Conservation (phyloP, 2,888 invertebrate genomes). For the Hirtodrosophila duncani region DNA sequence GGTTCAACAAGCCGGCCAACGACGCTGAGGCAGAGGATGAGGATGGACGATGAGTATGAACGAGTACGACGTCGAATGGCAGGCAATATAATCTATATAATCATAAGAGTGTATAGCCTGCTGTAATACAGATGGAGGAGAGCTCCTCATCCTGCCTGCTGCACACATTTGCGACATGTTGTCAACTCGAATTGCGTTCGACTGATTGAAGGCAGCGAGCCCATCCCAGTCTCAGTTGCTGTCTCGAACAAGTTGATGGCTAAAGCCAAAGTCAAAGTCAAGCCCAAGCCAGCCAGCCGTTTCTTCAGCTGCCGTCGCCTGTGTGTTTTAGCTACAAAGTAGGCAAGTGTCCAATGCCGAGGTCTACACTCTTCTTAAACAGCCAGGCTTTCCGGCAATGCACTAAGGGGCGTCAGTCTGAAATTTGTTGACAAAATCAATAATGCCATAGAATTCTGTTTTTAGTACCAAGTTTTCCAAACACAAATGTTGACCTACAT, state of each 20-base stretch:
- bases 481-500: too few species aligned
- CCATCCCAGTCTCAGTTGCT: conserved; percentile 26
- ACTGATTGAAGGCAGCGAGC: conserved; percentile 66
- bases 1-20: too few species aligned
- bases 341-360: conserved; percentile 47
- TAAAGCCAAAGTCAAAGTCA: conserved; percentile 31
- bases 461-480: too few species aligned
- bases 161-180: conserved; percentile 75
- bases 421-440: too few species aligned
- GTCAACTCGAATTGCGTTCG: conserved; percentile 78
- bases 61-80: conserved; percentile 20
- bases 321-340: conserved; percentile 42
- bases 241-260: conserved; percentile 52
- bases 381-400: conserved; percentile 53
- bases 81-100: conserved; percentile 67
- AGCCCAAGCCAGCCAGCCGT: conserved; percentile 12
- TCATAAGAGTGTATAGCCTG: conserved; percentile 62
- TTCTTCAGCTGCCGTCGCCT: too few species aligned
- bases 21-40: conserved; percentile 4
- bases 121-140: conserved; percentile 45
- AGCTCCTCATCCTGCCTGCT: conserved; percentile 7
- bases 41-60: background rate
- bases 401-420: too few species aligned
- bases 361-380: conserved; percentile 23
- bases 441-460: too few species aligned